Conservation (phyloP, 2,888 invertebrate species). For the Philereme vetulata region DNA sequence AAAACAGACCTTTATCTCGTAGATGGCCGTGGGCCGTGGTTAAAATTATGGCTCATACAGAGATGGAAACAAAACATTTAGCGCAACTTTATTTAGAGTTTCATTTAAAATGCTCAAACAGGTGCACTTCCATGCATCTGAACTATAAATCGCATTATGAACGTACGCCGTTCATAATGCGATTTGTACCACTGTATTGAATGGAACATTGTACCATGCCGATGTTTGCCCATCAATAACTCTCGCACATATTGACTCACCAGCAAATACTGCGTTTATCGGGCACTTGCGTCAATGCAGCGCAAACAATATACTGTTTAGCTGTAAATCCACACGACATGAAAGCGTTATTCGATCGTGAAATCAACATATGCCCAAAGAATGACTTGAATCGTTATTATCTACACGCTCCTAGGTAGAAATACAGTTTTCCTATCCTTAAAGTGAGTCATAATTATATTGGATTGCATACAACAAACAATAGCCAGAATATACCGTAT, state of each 20-base stretch:
- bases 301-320: conserved; percentile 31
- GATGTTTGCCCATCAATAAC: conserved; percentile 25
- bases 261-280: conserved; percentile 43
- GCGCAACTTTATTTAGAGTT: too few species aligned
- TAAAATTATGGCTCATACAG: too few species aligned
- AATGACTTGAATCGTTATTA: conserved; percentile 9
- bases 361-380: conserved; percentile 22
- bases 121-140: conserved; percentile 5
- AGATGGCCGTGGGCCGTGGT: too few species aligned
- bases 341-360: conserved; percentile 26
- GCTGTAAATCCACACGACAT: conserved; percentile 24
- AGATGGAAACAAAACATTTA: too few species aligned
- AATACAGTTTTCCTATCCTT: conserved; percentile 21
- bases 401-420: neutral
- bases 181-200: conserved; percentile 14
- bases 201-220: conserved; percentile 21
- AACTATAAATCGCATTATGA: too few species aligned
- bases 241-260: conserved; percentile 40
- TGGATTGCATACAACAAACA: neutral
- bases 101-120: too few species aligned
- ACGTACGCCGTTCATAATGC: conserved; percentile 9
- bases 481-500: conserved; percentile 3
- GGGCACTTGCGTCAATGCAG: conserved; percentile 44
- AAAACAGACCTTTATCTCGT: too few species aligned
- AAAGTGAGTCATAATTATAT: conserved; percentile 11